Evolutionary conservation across 2,797 vertebrate species (phyloP).

Genomic region (Varecia variegata): DNA sequence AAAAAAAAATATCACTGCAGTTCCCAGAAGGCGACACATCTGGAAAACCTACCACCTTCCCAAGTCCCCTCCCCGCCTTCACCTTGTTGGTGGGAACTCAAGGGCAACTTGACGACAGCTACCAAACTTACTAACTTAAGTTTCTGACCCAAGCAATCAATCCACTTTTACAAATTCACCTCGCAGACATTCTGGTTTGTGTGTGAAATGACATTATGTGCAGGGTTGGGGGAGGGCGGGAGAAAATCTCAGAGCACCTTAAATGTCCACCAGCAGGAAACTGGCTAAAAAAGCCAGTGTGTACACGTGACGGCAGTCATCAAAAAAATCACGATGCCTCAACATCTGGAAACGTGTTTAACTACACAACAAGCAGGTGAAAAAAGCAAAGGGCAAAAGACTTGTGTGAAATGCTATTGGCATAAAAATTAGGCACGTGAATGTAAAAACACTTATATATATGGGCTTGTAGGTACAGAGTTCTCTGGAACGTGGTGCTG

Average conservation of each 20-base stretch:
- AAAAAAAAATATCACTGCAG: not conserved
- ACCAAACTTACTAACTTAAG: not conserved
- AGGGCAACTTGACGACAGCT: not conserved
- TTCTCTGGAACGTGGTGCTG: not conserved
- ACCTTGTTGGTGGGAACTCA: not conserved
- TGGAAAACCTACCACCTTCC: not conserved
- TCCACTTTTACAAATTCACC: not conserved
- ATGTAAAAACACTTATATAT: rapidly evolving
- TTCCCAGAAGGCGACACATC: not conserved
- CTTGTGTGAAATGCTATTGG: not conserved
- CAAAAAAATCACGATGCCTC: not conserved
- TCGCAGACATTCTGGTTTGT: not conserved
- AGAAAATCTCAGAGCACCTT: not conserved
- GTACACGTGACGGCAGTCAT: rapidly evolving
- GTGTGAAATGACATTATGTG: not conserved
- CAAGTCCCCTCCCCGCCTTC: rapidly evolving
- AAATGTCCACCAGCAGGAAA: rapidly evolving
- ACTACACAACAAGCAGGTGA: rapidly evolving
- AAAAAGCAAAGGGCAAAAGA: not conserved
- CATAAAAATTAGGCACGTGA: rapidly evolving
- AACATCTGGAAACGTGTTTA: rapidly evolving
- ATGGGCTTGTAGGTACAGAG: rapidly evolving
- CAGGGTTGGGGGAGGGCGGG: not conserved
- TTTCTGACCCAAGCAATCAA: not conserved
- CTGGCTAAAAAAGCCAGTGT: not conserved